A percentile compares a stretch with the other conserved stretches of the same genome.
Conservation (phyloP, 2,888 invertebrate genomes). For the Cantharis rustica region DNA sequence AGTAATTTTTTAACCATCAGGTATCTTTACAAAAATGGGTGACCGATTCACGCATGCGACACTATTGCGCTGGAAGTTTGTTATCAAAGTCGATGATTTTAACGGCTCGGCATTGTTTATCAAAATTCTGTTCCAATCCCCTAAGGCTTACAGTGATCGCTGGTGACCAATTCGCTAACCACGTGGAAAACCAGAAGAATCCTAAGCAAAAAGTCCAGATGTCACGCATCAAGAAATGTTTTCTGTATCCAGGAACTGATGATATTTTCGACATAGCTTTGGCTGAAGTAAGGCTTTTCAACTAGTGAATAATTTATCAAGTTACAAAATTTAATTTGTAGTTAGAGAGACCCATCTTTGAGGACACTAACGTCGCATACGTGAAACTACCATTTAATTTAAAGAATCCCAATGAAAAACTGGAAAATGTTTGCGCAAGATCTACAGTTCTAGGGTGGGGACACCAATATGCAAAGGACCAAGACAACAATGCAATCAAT, state of each 20-base stretch:
- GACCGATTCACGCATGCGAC: neutral
- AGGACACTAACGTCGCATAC: neutral
- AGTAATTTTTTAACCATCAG: neutral
- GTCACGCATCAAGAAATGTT: neutral
- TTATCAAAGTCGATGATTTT: neutral
- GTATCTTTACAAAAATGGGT: neutral
- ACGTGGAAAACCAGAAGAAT: accelerated
- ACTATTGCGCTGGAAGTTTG: neutral
- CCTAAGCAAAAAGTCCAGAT: neutral
- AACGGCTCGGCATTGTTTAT: neutral
- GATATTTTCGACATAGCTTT: neutral
- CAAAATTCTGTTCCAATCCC: neutral
- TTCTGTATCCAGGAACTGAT: neutral
- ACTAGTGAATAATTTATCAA: neutral
- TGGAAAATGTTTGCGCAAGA: neutral
- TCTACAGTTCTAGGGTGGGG: neutral
- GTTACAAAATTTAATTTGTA: neutral
- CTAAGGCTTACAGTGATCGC: neutral
- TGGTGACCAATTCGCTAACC: neutral
- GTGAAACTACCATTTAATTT: neutral
- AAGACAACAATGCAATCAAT: accelerated
- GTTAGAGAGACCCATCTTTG: neutral
- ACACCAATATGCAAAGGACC: neutral
- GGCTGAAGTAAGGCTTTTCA: neutral
- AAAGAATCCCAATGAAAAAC: accelerated